Evolutionary conservation across 2,888 invertebrate genomes (phyloP).

Genomic region (Andrena chrysosceles): DNA sequence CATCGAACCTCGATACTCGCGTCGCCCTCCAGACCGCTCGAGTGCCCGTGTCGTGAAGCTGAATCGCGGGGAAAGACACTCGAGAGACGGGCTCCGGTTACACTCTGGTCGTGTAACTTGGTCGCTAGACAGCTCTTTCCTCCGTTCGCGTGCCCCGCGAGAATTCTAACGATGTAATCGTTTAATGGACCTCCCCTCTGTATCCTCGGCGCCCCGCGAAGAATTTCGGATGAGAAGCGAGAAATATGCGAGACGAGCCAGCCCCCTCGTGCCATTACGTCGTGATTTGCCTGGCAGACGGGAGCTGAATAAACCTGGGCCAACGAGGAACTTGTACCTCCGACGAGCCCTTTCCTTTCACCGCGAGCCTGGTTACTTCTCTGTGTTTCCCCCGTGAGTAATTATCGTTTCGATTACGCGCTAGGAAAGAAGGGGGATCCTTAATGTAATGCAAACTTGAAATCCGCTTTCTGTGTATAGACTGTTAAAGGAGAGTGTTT

Average conservation of each 20-base stretch:
- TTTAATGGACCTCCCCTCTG: conserved; percentile 65
- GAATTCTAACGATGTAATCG: conserved; percentile 63
- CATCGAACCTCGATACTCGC: no score
- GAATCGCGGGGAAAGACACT: no score
- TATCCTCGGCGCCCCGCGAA: conserved; percentile 24
- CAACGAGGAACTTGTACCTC: not conserved
- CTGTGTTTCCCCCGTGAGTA: not conserved
- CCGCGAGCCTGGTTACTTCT: not conserved
- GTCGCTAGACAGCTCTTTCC: no score
- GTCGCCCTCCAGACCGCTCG: no score
- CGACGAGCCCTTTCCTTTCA: not conserved
- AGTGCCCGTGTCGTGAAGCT: no score
- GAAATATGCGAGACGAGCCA: conserved; percentile 41
- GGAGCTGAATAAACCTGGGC: conserved; percentile 40
- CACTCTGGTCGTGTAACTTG: conserved; percentile 49
- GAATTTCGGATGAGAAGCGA: conserved; percentile 32
- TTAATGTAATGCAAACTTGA: conserved; percentile 7
- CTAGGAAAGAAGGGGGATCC: not conserved
- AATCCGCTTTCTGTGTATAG: not conserved
- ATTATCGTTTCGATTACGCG: conserved; percentile 26
- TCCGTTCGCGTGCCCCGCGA: conserved; percentile 34
- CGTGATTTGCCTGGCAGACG: conserved; percentile 48
- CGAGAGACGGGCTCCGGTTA: no score
- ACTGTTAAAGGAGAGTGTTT: not conserved
- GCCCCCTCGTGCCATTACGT: conserved; percentile 34